Base-by-base conservation (phyloP, 2,888 invertebrate genomes). In the Petrophora chlorosata region DNA sequence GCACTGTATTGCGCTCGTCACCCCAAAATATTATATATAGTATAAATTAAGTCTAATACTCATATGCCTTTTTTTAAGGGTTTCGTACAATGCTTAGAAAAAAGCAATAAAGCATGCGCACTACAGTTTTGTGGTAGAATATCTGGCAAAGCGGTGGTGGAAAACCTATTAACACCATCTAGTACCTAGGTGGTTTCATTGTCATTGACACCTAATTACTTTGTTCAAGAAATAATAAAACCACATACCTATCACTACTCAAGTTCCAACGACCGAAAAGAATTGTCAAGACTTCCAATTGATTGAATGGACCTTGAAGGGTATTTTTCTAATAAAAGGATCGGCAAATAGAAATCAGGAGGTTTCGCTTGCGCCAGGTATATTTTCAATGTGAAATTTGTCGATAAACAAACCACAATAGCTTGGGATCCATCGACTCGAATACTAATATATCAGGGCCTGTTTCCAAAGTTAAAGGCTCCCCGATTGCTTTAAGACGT, bases 361-460 rank as follows among this genome's bases (percentile, higher is more conserved):
- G 28, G 45, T 46, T 53, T 51, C 35, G 32, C 36, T 34, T 51
- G 38, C 32, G 28, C 8, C 53, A 53, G 65, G 73, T 72, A 67
- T 73, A 75, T 72, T 70, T 70, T 64, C 72, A 70, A 68, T 70
- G 70, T 65, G 71, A 74, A 73, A 75, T 78, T 77, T 73, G 74
- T 73, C 74, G 70, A 75, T 75, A 78, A 76, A 77, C 72, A 78
- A 75, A 65, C 73, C 76, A 70, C 76, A 76, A 76, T 76, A 71
- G 70, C 70, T 61, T 52, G 44, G 45, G 55, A 59, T 48, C 40
- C 45, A 54, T 47, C 64, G 69, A 64, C 65, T 68, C 68, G 76
- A 70, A 78, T 78, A 76, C 77, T 75, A 74, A 77, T 73, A 56
- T 61, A 58, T 53, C 47, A 54, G 54, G n/a, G 62, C 42, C 42